Conservation (phyloP, 2,113 vertebrate genomes). For the Lycaon pictus region DNA sequence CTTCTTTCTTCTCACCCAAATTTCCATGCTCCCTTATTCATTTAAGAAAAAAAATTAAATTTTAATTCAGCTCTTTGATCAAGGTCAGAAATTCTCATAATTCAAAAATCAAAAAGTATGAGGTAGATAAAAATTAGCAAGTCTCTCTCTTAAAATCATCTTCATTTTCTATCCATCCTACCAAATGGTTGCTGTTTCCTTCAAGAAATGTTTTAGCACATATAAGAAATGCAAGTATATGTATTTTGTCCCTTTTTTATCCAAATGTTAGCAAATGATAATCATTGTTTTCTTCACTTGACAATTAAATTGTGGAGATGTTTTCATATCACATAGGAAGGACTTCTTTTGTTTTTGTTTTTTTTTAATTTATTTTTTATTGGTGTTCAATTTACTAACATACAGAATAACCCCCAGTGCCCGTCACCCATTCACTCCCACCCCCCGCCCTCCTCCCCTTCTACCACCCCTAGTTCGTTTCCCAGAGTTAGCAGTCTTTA, state of each 20-base stretch:
- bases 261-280: not conserved
- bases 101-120: not conserved
- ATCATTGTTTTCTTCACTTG: not conserved
- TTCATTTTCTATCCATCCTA: not conserved
- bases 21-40: not conserved
- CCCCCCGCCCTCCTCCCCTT: too few species aligned
- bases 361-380: too few species aligned
- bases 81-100: not conserved
- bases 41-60: not conserved
- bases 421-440: too few species aligned
- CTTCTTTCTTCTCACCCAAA: not conserved
- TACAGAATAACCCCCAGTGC: too few species aligned
- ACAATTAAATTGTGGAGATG: not conserved
- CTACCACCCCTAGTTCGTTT: too few species aligned
- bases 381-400: too few species aligned
- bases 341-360: not conserved
- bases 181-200: not conserved
- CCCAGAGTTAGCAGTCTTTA: too few species aligned
- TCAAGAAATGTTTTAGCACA: not conserved
- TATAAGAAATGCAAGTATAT: not conserved
- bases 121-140: not conserved
- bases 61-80: not conserved
- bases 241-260: not conserved
- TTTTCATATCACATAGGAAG: not conserved
- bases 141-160: not conserved